Evolutionary conservation across 2,797 vertebrate species (phyloP), one percentile per base, ranked within the genome.

Genomic region (Neosilurus mollespiculum): DNA sequence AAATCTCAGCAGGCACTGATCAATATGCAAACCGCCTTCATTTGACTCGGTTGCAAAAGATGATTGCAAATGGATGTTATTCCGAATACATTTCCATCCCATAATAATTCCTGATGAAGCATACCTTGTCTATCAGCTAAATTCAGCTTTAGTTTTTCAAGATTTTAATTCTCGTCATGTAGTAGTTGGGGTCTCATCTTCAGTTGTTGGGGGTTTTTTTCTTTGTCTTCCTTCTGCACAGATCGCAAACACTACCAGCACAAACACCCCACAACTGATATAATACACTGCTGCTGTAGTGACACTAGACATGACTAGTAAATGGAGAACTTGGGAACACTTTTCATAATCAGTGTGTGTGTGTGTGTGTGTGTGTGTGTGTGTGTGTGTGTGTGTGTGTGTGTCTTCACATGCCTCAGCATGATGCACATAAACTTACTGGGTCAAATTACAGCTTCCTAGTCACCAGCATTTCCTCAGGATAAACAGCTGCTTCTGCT

Each of bases 61-160:
- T 65, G 59, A 82, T 75, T 73, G 58, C 15, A 62, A 75, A 54
- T 54, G 24, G 71, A 72, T 56, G 71, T 65, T 65, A 15, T 82
- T 58, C 30, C 10, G 70, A 64, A 81, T 53, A 64, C 1, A 82
- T 82, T 56, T 82, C 54, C 61, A 75, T 82, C 12, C 49, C 43
- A 65, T 65, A 75, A 65, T 65, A 76, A 37, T 10, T 26, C 12
- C 22, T 22, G 22, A 76, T 22, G 26, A 53, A 62, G 18, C 70
- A 16, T 73, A 11, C 11, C 15, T 18, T 24, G 0, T 4, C 10
- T n/a, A 15, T 9, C 16, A 37, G n/a, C 3, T 30, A 30, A 34
- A 73, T 53, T 64, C 70, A 34, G 43, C 20, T 61, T 61, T 49
- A 62, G 64, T 10, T 22, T 53, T 8, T 37, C 18, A 22, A 58